phyloP scores from a whole-genome alignment of 1,140 invertebrate species.

The Bactericera cockerelli region DNA sequence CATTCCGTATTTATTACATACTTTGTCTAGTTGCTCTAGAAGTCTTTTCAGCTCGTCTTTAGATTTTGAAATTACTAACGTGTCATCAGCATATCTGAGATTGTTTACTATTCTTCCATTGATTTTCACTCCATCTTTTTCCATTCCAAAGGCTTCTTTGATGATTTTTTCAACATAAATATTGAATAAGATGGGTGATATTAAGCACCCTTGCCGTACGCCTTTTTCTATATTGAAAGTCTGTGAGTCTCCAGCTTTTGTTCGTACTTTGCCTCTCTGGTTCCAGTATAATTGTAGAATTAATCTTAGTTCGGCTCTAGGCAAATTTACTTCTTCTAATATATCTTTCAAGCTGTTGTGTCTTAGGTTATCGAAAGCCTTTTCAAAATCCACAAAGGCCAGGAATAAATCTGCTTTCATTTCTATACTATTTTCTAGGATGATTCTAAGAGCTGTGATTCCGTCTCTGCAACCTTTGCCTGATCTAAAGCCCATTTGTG shows the following conservation, averaged over 20 bases:
- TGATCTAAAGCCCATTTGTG: background rate
- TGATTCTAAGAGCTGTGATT: background rate
- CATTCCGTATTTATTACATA: slow-evolving; percentile 6
- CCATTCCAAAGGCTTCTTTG: slow-evolving; percentile 14
- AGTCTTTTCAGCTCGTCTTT: background rate
- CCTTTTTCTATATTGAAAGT: slow-evolving; percentile 13
- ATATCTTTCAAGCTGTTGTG: too few relatives aligned
- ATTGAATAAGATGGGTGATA: slow-evolving; percentile 27
- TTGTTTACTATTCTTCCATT: slow-evolving; percentile 16
- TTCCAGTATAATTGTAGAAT: too few relatives aligned
- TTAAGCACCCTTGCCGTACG: slow-evolving; percentile 25
- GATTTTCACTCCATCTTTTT: slow-evolving; percentile 10
- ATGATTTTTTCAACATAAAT: slow-evolving; percentile 21
- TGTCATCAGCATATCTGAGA: slow-evolving; percentile 18
- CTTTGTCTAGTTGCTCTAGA: slow-evolving; percentile 2
- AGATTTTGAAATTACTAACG: slow-evolving; percentile 11
- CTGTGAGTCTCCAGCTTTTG: too few relatives aligned
- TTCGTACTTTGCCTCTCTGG: too few relatives aligned
- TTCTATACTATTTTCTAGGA: background rate
- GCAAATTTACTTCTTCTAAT: too few relatives aligned
- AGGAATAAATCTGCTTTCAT: background rate
- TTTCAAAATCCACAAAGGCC: background rate
- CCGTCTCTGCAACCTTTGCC: background rate
- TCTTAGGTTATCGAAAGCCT: background rate
- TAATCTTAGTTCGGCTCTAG: too few relatives aligned